Evolutionary conservation across 2,113 vertebrate species (phyloP), one percentile per base, ranked within the genome.

Genomic region (Hyaena hyaena): DNA sequence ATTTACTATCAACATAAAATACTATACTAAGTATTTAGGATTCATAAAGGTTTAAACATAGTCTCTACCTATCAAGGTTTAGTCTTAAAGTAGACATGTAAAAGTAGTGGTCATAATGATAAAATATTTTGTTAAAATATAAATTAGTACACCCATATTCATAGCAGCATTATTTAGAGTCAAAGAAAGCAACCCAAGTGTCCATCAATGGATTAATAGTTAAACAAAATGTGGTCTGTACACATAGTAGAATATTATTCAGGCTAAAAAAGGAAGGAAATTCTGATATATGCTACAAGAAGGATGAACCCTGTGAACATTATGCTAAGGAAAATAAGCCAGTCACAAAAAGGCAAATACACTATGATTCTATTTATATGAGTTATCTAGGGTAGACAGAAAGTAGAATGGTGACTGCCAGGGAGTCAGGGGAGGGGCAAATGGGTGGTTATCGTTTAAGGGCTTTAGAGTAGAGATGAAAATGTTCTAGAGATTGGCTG

Each of bases 31-130:
- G 31, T 71, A 61, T 5, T 28, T 43, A 28, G 7, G 14, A 91
- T 71, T 88, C 16, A 76, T 66, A 79, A 95, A 81, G 21, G 50
- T 55, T 93, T 83, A 87, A 91, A 97, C 24, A 65, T 23, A 71
- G 5, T 63, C 9, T 71, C 87, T 87, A 53, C 26, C 35, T 26
- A 73, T 50, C 15, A 68, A 84, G 55, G 28, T 35, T 97, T 33
- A 69, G 26, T 66, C 74, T 73, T 73, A 83, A 83, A 61, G 23
- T 1, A 90, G 39, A 86, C 58, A 85, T 1, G 7, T 14, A 81
- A n/a, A 95, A 24, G 88, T 24, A 23, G 65, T 7, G 73, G 4
- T 66, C 23, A 85, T 24, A 82, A 3, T 71, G 24, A 90, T 61
- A 87, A 94, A 71, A 50, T 31, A 84, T 15, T 43, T 65, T 58